Evolutionary conservation across 2,113 vertebrate genomes (phyloP).

Genomic region (Sinocyclocheilus grahami): DNA sequence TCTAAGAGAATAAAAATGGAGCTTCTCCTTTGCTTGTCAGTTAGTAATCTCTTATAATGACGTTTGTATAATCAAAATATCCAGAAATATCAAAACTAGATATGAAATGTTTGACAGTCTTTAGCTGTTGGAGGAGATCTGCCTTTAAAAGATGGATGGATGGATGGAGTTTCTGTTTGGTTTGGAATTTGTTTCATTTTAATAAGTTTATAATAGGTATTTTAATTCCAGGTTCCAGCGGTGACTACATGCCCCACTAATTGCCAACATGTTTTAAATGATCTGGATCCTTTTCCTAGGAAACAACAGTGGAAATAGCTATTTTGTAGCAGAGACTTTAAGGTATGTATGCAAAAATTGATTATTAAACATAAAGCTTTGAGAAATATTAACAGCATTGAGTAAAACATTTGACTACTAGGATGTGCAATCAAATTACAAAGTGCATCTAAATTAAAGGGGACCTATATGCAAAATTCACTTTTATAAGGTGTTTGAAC

Average conservation of each 20-base stretch:
- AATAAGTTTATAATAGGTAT: too few species aligned
- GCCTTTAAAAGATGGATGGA: too few species aligned
- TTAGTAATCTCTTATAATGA: neutral
- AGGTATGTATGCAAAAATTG: neutral
- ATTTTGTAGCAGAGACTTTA: neutral
- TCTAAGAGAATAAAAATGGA: neutral
- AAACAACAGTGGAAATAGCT: neutral
- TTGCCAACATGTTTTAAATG: too few species aligned
- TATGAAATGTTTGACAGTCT: too few species aligned
- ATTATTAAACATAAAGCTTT: neutral
- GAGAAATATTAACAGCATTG: neutral
- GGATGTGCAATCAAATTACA: neutral
- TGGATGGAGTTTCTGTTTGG: too few species aligned
- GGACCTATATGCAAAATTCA: too few species aligned
- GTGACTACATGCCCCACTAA: too few species aligned
- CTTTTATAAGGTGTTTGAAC: too few species aligned
- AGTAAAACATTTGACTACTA: neutral
- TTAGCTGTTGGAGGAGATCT: too few species aligned
- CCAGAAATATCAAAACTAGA: neutral
- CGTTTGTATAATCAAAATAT: neutral
- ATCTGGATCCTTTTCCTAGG: too few species aligned
- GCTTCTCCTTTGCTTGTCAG: neutral
- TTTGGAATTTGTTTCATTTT: too few species aligned
- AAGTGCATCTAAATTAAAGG: neutral
- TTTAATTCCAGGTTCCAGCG: too few species aligned